Evolutionary conservation across 2,888 invertebrate genomes (phyloP).

Genomic region (Diarsia mendica): DNA sequence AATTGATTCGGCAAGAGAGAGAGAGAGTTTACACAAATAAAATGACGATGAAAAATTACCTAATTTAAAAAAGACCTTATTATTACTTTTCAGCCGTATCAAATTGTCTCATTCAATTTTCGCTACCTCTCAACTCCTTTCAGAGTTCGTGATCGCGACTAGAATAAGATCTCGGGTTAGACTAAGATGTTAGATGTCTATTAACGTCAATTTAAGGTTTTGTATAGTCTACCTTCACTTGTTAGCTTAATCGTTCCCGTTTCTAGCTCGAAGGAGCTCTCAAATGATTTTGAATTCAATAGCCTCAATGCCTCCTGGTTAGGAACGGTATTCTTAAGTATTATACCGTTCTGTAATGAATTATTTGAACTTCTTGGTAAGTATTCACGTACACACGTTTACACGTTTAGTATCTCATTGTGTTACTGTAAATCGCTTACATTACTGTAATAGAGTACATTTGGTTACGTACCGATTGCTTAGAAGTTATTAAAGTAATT

Average conservation of each 20-base stretch:
- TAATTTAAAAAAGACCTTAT: not conserved
- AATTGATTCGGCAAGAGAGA: too few relatives aligned
- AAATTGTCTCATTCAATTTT: slow-evolving; percentile 17
- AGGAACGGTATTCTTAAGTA: slow-evolving; percentile 57
- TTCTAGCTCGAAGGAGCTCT: slow-evolving; percentile 50
- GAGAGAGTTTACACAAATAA: not conserved
- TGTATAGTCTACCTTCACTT: slow-evolving; percentile 57
- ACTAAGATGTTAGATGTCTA: slow-evolving; percentile 63
- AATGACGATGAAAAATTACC: not conserved
- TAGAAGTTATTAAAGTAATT: not conserved
- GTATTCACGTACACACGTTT: not conserved
- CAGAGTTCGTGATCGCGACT: slow-evolving; percentile 26
- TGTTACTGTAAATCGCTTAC: not conserved
- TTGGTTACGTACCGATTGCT: not conserved
- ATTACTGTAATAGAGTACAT: not conserved
- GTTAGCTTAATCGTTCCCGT: slow-evolving; percentile 59
- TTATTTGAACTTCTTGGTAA: slow-evolving; percentile 42
- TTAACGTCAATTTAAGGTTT: slow-evolving; percentile 62
- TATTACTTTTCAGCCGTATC: not conserved
- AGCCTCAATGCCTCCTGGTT: slow-evolving; percentile 45
- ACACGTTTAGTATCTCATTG: slow-evolving; percentile 11
- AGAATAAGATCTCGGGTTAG: slow-evolving; percentile 45
- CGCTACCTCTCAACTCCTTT: slow-evolving; percentile 18
- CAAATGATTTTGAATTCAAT: slow-evolving; percentile 61
- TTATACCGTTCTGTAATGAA: slow-evolving; percentile 49